Evolutionary conservation across 2,797 vertebrate species (phyloP), one percentile per base, ranked within the genome.

Genomic region (Gallinago stenura): DNA sequence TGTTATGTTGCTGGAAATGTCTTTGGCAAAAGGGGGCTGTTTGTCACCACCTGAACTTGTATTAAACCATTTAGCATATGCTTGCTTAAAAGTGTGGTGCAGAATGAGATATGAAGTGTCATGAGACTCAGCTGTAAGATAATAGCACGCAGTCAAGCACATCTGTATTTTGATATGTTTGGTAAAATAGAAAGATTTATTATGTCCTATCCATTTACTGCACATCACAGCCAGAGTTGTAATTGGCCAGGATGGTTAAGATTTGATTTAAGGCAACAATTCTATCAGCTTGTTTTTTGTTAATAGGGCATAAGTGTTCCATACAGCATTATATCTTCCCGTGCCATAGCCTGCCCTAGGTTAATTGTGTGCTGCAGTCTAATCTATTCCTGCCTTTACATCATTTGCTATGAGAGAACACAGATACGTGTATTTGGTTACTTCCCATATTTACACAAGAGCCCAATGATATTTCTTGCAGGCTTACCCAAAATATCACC

Each of bases 231-330:
- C 5, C 45, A 2, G 69, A 75, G 33, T 13, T 60, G 39, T 81
- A 96, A 89, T 62, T 95, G 87, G 50, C 48, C 43, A 57, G 60
- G 62, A 70, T 64, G 39, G 70, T 69, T 92, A 72, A 72, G 62
- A 62, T 85, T 82, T 95, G 72, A 95, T 96, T 95, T 86, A 92
- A 95, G 73, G 71, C 37, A 85, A 64, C 11, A 22, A 16, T 79
- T 87, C 37, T 82, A 80, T 75, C 60, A 83, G 45, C n/a, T 60
- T 85, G 31, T 6, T 56, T 89, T 90, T 92, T 73, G 21, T 48
- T 96, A 93, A 87, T 50, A 70, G 69, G n/a, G 16, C 39, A 35
- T 76, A 93, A 93, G 51, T 54, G 77, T 81, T 85, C 66, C 64
- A 61, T 33, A 66, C 30, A 76, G 45, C 57, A 46, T 79, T 87